phyloP scores from a whole-genome alignment of 2,113 vertebrate species.

The Tapirus terrestris region DNA sequence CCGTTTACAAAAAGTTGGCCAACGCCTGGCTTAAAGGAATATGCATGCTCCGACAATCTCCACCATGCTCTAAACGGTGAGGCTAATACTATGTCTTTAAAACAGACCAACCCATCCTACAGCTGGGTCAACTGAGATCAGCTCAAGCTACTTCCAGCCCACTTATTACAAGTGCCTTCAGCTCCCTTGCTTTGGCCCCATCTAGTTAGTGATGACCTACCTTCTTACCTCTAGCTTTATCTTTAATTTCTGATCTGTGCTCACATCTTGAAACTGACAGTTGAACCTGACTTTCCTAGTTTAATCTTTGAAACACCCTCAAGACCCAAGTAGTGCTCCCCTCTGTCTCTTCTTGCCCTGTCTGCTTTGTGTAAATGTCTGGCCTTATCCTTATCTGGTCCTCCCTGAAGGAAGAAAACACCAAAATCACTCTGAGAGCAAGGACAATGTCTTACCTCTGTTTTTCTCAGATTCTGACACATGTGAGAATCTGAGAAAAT shows the following conservation, averaged over 20 bases:
- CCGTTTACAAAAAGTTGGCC: constrained; percentile 15
- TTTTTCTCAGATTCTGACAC: neutral
- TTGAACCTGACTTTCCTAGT: neutral
- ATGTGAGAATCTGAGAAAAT: neutral
- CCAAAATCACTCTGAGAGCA: neutral
- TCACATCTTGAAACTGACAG: neutral
- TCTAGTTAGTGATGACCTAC: neutral
- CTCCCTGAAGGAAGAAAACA: neutral
- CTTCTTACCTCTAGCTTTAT: neutral
- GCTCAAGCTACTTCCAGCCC: neutral
- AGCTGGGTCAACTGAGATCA: neutral
- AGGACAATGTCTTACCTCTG: neutral
- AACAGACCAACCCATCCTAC: neutral
- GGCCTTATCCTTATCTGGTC: neutral
- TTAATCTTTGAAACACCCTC: neutral
- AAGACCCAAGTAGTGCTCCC: neutral
- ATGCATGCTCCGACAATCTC: neutral
- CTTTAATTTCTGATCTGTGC: constrained; percentile 14
- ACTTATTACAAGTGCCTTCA: neutral
- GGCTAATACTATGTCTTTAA: neutral
- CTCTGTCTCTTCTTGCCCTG: neutral
- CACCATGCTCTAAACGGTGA: neutral
- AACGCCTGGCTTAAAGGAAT: neutral
- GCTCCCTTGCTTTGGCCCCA: neutral
- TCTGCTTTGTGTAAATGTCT: neutral